Percentiles rank a stretch among this genome's conserved stretches.
Conservation (phyloP, 2,797 vertebrate species). For the Cryptoprocta ferox region DNA sequence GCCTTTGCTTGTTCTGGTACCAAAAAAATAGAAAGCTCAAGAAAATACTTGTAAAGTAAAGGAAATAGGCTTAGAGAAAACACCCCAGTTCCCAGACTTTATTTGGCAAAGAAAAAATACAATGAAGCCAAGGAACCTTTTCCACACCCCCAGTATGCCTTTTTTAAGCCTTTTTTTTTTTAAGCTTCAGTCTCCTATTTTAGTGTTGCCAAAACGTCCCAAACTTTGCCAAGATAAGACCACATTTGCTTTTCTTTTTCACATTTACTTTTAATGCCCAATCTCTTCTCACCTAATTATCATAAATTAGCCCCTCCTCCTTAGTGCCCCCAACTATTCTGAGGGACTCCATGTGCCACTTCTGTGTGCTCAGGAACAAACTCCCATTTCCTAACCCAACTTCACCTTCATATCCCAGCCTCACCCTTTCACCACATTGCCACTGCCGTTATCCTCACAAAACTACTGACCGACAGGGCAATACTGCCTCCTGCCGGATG, state of each 20-base stretch:
- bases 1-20: conserved; percentile 57
- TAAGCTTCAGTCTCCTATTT: not conserved
- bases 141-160: not conserved
- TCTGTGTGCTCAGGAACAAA: not conserved
- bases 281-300: not conserved
- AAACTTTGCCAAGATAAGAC: conserved; percentile 2
- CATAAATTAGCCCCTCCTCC: not conserved
- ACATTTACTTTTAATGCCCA: not conserved
- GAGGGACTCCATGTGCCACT: not conserved
- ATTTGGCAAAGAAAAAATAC: conserved; percentile 49
- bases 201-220: conserved; percentile 25
- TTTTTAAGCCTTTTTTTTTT: conserved; percentile 41
- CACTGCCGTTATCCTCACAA: not conserved
- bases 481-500: not conserved
- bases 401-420: not conserved
- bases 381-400: not conserved
- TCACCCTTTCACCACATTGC: not conserved
- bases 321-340: not conserved
- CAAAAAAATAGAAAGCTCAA: conserved; percentile 42
- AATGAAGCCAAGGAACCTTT: conserved; percentile 43
- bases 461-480: not conserved
- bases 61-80: conserved; percentile 46
- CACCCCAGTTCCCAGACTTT: conserved; percentile 57
- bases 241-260: not conserved
- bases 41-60: conserved; percentile 45